Conservation (phyloP, 2,113 vertebrate genomes). For the Noturus placidus region DNA sequence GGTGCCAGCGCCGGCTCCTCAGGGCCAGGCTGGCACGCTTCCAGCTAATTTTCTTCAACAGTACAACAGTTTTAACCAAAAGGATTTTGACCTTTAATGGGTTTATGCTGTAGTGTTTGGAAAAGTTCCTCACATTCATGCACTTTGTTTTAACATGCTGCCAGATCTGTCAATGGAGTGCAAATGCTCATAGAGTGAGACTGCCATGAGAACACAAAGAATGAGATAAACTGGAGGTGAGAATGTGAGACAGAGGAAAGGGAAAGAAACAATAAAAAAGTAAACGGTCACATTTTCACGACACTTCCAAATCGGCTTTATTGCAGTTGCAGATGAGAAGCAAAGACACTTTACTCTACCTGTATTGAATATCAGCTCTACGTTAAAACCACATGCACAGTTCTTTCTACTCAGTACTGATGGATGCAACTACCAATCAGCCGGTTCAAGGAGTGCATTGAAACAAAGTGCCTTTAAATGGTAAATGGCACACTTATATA, state of each 20-base stretch:
- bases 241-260: not conserved
- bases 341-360: not conserved
- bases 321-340: constrained; percentile 37
- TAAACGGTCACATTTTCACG: constrained; percentile 31
- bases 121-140: constrained; percentile 28
- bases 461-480: not conserved
- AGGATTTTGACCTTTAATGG: constrained; percentile 24
- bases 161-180: constrained; percentile 38
- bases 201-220: not conserved
- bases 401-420: constrained; percentile 1
- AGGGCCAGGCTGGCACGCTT: not conserved
- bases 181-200: constrained; percentile 25
- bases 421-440: not conserved
- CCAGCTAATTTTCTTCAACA: constrained; percentile 8
- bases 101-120: constrained; percentile 26
- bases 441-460: not conserved
- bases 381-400: not conserved
- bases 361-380: not conserved
- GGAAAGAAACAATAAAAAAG: constrained; percentile 39
- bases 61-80: not conserved
- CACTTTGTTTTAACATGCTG: constrained; percentile 32
- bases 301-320: not conserved
- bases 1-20: not conserved
- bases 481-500: too few species aligned
- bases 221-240: not conserved